Evolutionary conservation across 2,113 vertebrate genomes (phyloP).

Genomic region (Crotalus helleri): DNA sequence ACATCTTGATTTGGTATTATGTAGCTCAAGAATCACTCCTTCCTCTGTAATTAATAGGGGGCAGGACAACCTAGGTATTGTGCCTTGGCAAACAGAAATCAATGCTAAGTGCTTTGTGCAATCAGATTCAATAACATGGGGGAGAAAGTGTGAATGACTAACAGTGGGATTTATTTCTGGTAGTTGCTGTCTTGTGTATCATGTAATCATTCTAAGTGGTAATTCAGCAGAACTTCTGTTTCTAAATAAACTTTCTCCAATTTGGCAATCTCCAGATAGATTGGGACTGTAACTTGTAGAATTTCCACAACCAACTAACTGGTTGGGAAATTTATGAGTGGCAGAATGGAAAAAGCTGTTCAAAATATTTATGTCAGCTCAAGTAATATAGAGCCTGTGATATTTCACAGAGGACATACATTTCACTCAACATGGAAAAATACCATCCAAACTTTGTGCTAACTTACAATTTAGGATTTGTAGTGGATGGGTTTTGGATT

Average conservation of each 20-base stretch:
- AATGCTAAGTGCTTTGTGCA: constrained; percentile 45
- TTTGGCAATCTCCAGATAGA: not conserved
- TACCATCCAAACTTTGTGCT: not conserved
- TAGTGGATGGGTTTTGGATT: not conserved
- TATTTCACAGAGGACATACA: not conserved
- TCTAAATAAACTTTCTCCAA: not conserved
- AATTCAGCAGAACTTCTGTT: not conserved
- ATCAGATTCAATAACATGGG: constrained; percentile 51
- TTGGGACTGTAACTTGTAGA: not conserved
- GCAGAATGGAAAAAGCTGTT: not conserved
- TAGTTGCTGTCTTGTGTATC: constrained; percentile 20
- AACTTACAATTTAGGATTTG: not conserved
- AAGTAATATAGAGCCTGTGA: not conserved
- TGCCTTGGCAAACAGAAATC: constrained; percentile 48
- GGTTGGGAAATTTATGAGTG: not conserved
- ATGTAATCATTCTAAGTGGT: constrained; percentile 24
- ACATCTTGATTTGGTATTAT: not conserved
- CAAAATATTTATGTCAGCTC: not conserved
- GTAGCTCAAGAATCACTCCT: not conserved
- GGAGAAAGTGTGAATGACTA: constrained; percentile 36
- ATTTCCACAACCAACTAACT: not conserved
- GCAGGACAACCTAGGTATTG: constrained; percentile 36
- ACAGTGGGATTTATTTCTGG: constrained; percentile 34
- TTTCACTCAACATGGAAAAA: not conserved
- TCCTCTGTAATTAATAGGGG: constrained; percentile 32